phyloP scores from a whole-genome alignment of 2,888 invertebrate genomes.

The Phyto melanocephala region DNA sequence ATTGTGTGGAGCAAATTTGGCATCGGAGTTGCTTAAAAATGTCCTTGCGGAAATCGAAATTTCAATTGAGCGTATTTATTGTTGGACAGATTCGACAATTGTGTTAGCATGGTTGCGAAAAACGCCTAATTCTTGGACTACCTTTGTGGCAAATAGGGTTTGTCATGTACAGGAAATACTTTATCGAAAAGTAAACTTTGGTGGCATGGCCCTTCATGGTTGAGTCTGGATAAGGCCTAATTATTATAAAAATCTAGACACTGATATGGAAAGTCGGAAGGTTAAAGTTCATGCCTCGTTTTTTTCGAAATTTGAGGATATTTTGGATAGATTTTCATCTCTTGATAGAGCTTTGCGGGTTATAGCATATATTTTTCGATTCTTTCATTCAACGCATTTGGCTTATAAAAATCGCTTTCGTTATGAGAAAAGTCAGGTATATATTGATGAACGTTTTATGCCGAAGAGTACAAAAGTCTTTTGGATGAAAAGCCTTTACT shows the following conservation, averaged over 20 bases:
- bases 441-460: not conserved
- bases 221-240: not conserved
- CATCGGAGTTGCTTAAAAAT: not conserved
- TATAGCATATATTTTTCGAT: not conserved
- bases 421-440: not conserved
- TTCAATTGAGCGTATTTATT: not conserved
- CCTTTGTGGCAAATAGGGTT: not conserved
- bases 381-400: not conserved
- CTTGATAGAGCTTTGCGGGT: not conserved
- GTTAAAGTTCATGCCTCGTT: not conserved
- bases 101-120: not conserved
- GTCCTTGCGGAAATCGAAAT: not conserved
- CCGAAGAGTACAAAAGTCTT: not conserved
- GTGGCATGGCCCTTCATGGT: not conserved
- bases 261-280: not conserved
- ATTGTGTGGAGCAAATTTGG: not conserved
- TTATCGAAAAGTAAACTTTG: not conserved
- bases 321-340: not conserved
- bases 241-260: not conserved
- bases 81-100: constrained; percentile 1
- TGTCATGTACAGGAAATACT: not conserved
- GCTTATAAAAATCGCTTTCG: not conserved
- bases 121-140: not conserved
- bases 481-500: not conserved
- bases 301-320: not conserved